Percentiles rank a stretch among this genome's conserved stretches.
Conservation (phyloP, 2,113 vertebrate species). For the Aegithalos caudatus region DNA sequence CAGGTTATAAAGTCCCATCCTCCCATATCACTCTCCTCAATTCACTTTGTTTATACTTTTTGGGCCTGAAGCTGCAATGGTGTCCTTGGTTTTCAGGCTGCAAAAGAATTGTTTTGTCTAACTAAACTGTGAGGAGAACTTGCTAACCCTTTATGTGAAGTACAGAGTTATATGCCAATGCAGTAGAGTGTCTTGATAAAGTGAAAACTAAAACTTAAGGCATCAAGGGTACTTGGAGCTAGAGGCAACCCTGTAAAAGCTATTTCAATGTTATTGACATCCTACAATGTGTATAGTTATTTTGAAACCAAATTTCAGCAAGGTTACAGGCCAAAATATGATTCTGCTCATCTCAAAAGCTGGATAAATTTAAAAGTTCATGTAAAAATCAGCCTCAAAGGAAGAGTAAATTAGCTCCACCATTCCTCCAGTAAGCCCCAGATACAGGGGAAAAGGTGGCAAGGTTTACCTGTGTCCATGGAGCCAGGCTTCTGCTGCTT, state of each 20-base stretch:
- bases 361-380: neutral
- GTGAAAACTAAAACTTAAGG: neutral
- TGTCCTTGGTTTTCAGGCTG: neutral
- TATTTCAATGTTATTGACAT: neutral
- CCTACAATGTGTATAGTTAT: neutral
- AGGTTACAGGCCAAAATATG: neutral
- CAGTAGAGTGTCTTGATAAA: neutral
- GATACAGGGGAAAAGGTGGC: neutral
- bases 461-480: rapidly evolving
- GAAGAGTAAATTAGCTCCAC: neutral
- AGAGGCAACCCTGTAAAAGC: neutral
- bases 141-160: neutral
- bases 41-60: neutral
- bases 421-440: neutral
- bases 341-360: neutral
- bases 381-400: neutral
- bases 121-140: neutral
- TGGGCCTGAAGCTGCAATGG: neutral
- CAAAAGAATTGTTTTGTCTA: neutral
- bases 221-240: neutral
- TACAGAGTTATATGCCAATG: neutral
- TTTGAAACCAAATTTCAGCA: neutral
- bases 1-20: neutral
- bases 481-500: neutral
- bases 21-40: neutral